Percentiles rank a stretch among this genome's conserved stretches.
phyloP scores from a whole-genome alignment of 2,888 invertebrate species.

The Eucriotettix oculatus region DNA sequence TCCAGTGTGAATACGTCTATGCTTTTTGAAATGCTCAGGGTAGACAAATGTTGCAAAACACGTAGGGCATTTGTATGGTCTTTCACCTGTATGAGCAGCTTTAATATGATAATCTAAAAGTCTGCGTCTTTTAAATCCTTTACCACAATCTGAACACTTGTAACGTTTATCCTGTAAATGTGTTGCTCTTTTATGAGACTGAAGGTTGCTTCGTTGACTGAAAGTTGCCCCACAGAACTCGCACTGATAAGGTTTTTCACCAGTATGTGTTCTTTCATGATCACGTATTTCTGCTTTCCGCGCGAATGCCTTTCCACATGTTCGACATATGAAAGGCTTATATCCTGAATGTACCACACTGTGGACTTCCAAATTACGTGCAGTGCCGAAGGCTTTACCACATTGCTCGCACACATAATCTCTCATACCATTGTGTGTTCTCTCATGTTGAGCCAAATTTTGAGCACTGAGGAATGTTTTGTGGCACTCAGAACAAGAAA shows the following conservation, averaged over 20 bases:
- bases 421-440: slow-evolving; percentile 53
- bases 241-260: slow-evolving; percentile 34
- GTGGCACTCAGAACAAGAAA: slow-evolving; percentile 44
- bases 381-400: slow-evolving; percentile 55
- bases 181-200: slow-evolving; percentile 62
- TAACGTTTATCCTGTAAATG: slow-evolving; percentile 59
- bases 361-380: slow-evolving; percentile 62
- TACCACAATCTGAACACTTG: slow-evolving; percentile 51
- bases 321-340: slow-evolving; percentile 49
- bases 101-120: slow-evolving; percentile 66
- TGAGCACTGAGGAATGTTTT: slow-evolving; percentile 63
- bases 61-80: slow-evolving; percentile 53
- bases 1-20: slow-evolving; percentile 52
- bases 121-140: slow-evolving; percentile 54
- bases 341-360: slow-evolving; percentile 61
- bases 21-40: slow-evolving; percentile 68
- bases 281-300: slow-evolving; percentile 61
- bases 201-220: slow-evolving; percentile 65
- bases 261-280: slow-evolving; percentile 66
- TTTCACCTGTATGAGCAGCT: slow-evolving; percentile 62
- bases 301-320: slow-evolving; percentile 60
- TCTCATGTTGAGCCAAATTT: slow-evolving; percentile 57
- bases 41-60: slow-evolving; percentile 69
- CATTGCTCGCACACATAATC: slow-evolving; percentile 51
- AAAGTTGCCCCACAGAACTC: slow-evolving; percentile 63